Conservation (phyloP, 2,113 vertebrate species). For the Sialia sialis region DNA sequence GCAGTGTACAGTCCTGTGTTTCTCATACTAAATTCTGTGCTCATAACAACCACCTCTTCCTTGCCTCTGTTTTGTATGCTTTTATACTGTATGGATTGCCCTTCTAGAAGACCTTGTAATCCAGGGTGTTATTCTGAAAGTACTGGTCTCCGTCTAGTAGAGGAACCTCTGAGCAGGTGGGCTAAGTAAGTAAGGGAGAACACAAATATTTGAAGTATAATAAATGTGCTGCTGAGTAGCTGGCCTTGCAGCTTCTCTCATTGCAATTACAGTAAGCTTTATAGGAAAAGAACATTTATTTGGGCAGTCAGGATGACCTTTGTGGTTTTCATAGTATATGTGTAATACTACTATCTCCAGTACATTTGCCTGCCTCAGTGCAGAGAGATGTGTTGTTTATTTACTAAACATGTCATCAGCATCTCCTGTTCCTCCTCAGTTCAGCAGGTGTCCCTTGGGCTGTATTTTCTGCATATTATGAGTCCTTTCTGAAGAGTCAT, state of each 20-base stretch:
- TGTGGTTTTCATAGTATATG: background rate
- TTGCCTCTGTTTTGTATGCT: background rate
- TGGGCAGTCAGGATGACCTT: background rate
- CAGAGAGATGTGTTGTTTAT: background rate
- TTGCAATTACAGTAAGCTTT: background rate
- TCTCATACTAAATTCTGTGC: background rate
- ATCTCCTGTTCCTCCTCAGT: conserved; percentile 4
- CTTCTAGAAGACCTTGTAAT: background rate
- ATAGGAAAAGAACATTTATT: background rate
- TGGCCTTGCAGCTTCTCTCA: background rate
- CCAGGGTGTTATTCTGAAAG: background rate
- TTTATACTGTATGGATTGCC: background rate
- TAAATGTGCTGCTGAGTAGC: background rate
- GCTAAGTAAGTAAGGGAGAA: background rate
- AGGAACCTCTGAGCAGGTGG: background rate
- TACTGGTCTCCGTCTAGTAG: background rate
- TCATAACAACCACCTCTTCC: background rate
- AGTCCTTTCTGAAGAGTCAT: background rate
- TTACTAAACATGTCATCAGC: conserved; percentile 8
- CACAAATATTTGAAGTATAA: background rate
- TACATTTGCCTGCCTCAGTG: background rate
- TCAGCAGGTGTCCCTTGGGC: background rate
- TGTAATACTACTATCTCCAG: background rate
- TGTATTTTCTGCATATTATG: background rate
- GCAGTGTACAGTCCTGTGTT: fast-evolving